Evolutionary conservation across 2,797 vertebrate genomes (phyloP).

Genomic region (Muscicapa comitata): DNA sequence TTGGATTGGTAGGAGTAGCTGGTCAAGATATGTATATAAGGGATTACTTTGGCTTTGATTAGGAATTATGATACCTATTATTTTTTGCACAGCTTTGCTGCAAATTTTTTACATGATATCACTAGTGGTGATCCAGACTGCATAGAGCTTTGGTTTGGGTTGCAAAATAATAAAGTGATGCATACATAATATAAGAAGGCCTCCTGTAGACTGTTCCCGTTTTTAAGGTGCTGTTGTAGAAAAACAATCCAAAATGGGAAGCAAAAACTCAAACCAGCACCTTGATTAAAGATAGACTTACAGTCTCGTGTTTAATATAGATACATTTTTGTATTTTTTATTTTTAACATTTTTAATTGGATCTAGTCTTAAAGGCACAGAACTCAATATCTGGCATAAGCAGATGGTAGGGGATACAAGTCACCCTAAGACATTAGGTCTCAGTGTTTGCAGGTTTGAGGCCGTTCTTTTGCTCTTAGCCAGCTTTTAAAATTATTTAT

Average conservation of each 20-base stretch:
- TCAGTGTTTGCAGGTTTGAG: not conserved
- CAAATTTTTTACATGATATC: not conserved
- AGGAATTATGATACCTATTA: not conserved
- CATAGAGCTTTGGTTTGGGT: not conserved
- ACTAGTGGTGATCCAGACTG: not conserved
- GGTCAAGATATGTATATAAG: not conserved
- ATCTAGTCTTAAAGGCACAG: not conserved
- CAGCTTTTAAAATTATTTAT: not conserved
- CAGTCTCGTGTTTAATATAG: not conserved
- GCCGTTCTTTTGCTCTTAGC: not conserved
- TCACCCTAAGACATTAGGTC: not conserved
- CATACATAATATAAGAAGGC: not conserved
- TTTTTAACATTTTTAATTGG: not conserved
- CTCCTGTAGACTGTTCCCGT: not conserved
- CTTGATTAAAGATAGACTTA: not conserved
- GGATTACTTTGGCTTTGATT: not conserved
- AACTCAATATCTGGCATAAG: not conserved
- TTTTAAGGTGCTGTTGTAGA: not conserved
- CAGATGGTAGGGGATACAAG: not conserved
- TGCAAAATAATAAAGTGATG: not conserved
- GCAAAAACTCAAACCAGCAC: not conserved
- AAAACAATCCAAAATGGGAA: not conserved
- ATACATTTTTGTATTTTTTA: not conserved
- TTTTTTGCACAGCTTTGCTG: not conserved
- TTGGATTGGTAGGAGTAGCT: not conserved